Conservation (phyloP, 2,888 invertebrate genomes). For the Tenthredo scrophulariae region DNA sequence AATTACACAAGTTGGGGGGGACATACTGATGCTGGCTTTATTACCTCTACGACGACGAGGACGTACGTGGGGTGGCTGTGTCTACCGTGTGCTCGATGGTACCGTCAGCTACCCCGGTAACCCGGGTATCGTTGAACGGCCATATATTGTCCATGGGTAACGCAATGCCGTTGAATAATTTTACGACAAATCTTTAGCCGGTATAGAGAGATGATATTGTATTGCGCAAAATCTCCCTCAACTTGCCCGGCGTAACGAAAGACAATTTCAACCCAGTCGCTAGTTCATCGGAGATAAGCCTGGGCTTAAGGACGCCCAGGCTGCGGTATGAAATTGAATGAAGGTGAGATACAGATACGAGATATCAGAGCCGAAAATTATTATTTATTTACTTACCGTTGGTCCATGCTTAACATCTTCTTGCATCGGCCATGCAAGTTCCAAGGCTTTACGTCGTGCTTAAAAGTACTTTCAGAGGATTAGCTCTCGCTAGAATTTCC, state of each 20-base stretch:
- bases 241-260: not conserved
- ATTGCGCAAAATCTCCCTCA: conserved; percentile 10
- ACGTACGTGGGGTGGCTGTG: not conserved
- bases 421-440: not conserved
- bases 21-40: conserved; percentile 42
- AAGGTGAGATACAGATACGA: conserved; percentile 32
- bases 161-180: conserved; percentile 1
- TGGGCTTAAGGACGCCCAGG: conserved; percentile 30
- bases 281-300: conserved; percentile 38
- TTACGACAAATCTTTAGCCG: conserved; percentile 34
- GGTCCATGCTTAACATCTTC: not conserved
- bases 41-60: conserved; percentile 1
- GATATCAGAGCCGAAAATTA: conserved; percentile 14
- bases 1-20: conserved; percentile 41
- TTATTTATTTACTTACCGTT: conserved; percentile 35
- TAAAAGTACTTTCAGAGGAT: not conserved
- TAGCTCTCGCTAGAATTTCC: not conserved
- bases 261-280: conserved; percentile 32
- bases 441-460: not conserved
- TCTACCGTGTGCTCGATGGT: not conserved
- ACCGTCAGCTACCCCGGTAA: conserved; percentile 13
- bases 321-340: conserved; percentile 49
- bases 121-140: not conserved
- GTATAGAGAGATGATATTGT: not conserved
- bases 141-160: conserved; percentile 18